A percentile compares a stretch with the other conserved stretches of the same genome.
Evolutionary conservation across 1,140 invertebrate species (phyloP).

Genomic region (Diploscapter pachys): DNA sequence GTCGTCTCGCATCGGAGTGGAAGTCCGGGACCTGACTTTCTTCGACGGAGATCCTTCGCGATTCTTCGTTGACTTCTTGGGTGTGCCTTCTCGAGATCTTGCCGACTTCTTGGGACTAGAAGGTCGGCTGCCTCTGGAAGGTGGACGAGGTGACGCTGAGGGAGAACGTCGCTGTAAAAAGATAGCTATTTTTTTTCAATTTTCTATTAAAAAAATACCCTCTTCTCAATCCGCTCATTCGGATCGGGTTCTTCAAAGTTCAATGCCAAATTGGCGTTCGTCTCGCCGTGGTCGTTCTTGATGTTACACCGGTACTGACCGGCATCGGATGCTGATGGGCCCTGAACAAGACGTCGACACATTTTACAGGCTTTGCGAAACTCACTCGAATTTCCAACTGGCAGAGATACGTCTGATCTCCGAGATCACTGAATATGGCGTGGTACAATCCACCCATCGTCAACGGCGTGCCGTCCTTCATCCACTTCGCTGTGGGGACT

Average conservation of each 20-base stretch:
- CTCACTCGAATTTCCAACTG: slow-evolving; percentile 77
- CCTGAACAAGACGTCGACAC: slow-evolving; percentile 61
- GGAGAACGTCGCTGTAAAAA: no score
- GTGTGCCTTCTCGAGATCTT: slow-evolving; percentile 57
- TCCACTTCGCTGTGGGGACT: slow-evolving; percentile 73
- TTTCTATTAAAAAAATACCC: not conserved
- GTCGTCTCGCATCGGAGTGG: slow-evolving; percentile 49
- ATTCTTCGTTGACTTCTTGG: slow-evolving; percentile 45
- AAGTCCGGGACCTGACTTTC: slow-evolving; percentile 44
- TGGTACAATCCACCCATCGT: slow-evolving; percentile 82
- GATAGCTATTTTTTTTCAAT: no score
- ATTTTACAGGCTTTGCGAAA: slow-evolving; percentile 6
- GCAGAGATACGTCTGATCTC: slow-evolving; percentile 82
- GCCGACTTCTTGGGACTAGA: slow-evolving; percentile 44
- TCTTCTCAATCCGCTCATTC: slow-evolving; percentile 16
- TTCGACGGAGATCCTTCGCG: slow-evolving; percentile 30
- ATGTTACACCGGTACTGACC: slow-evolving; percentile 97
- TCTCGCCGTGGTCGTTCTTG: slow-evolving; percentile 88
- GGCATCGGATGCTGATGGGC: slow-evolving; percentile 87
- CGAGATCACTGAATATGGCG: slow-evolving; percentile 78
- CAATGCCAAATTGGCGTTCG: slow-evolving; percentile 89
- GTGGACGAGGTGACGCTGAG: slow-evolving; percentile 6
- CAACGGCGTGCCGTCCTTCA: slow-evolving; percentile 73
- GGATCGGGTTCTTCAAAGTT: slow-evolving; percentile 85
- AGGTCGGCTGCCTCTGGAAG: slow-evolving; percentile 44